These are phyloP conservation scores for Desmophyllum pertusum DNA, from an alignment of 92 coral and sea anemone species.

Conservation along the genomic window DNA sequence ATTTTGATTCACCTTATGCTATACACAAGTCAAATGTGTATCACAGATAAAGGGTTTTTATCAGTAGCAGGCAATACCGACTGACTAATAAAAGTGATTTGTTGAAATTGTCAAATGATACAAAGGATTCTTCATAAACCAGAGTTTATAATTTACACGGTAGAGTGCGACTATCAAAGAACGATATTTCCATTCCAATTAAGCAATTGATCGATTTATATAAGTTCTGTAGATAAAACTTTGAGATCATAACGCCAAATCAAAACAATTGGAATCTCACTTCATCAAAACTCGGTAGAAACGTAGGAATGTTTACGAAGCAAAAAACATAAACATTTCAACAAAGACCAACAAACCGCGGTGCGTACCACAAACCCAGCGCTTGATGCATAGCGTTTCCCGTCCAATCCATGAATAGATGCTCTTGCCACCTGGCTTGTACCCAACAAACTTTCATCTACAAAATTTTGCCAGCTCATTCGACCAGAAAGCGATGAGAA, in stretches of 20 bases:
- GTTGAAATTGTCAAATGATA: neutral
- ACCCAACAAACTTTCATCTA: conserved; percentile 93
- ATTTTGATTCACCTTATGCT: neutral
- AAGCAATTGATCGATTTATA: neutral
- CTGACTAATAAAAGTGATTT: neutral
- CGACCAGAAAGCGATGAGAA: conserved; percentile 28
- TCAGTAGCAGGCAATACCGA: neutral
- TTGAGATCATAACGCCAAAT: conserved; percentile 11
- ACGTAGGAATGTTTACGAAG: conserved; percentile 9
- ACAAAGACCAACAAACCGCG: no score
- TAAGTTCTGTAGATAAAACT: neutral
- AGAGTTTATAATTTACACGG: neutral
- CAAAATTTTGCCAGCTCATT: conserved; percentile 98
- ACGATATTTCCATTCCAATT: neutral
- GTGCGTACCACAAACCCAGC: conserved; percentile 91
- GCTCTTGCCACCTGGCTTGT: conserved; percentile 98
- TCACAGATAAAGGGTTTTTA: neutral
- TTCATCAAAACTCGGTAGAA: neutral
- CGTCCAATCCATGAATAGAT: conserved; percentile 92
- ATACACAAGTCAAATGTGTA: neutral
- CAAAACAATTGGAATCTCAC: neutral
- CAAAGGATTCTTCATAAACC: neutral
- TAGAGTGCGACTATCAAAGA: neutral
- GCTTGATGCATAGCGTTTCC: conserved; percentile 86
- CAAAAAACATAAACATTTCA: neutral